These are phyloP conservation scores for Pseudorhombus dupliciocellatus DNA, from an alignment of 2,113 vertebrate genomes.

Conservation along the genomic window DNA sequence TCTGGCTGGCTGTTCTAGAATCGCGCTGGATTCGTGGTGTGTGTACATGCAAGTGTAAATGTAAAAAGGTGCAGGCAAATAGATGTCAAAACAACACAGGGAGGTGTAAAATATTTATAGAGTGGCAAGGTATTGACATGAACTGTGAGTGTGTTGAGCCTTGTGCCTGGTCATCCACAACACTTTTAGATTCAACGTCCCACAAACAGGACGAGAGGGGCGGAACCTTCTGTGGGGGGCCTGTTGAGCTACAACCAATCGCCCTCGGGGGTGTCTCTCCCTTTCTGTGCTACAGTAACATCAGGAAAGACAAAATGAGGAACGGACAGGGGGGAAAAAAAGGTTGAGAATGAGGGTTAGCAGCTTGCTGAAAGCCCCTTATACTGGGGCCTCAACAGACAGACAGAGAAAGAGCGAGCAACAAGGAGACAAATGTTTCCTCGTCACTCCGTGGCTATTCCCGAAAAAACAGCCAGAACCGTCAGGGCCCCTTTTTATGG, in stretches of 20 bases:
- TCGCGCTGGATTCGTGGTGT: conserved; percentile 34
- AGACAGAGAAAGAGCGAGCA: conserved; percentile 56
- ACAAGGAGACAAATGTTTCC: conserved; percentile 38
- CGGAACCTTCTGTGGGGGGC: conserved; percentile 65
- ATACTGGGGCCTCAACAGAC: conserved; percentile 61
- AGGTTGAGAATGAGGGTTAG: conserved; percentile 34
- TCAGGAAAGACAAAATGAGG: conserved; percentile 60
- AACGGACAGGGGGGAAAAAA: conserved; percentile 21
- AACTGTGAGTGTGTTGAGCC: background rate
- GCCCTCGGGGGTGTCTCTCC: conserved; percentile 51
- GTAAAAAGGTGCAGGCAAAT: conserved; percentile 8
- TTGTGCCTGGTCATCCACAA: conserved; percentile 10
- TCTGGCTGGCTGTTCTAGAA: conserved; percentile 25
- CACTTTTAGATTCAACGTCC: conserved; percentile 46
- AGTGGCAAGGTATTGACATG: background rate
- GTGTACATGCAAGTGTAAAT: background rate
- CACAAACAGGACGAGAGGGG: conserved; percentile 63
- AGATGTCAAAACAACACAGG: background rate
- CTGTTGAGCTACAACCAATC: conserved; percentile 72
- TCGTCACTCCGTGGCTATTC: conserved; percentile 27
- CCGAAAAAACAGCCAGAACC: conserved; percentile 14
- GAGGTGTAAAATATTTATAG: conserved; percentile 15
- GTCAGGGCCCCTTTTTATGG: background rate
- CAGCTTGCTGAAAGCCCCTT: conserved; percentile 55
- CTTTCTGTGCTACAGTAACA: conserved; percentile 47